Evolutionary conservation across 2,888 invertebrate genomes (phyloP).

Genomic region (Alentia gelatinosa): DNA sequence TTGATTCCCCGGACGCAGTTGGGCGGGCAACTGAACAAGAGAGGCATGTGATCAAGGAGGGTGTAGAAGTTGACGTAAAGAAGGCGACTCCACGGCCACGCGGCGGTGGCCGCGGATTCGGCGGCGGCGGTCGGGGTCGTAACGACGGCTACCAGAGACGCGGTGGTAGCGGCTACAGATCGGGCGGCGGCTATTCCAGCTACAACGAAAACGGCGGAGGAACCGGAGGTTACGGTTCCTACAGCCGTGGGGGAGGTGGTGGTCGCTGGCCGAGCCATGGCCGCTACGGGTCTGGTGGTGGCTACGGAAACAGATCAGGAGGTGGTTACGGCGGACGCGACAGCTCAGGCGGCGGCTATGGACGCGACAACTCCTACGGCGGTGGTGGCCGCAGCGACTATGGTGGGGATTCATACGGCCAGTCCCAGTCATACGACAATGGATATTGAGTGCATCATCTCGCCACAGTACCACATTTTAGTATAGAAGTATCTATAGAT

Average conservation of each 20-base stretch:
- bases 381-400: neutral
- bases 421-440: slow-evolving; percentile 6
- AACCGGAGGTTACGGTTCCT: neutral
- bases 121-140: neutral
- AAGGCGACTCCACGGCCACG: neutral
- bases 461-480: neutral
- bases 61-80: slow-evolving; percentile 14
- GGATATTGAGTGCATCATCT: neutral
- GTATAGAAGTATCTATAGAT: neutral
- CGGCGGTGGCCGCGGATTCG: neutral
- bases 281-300: neutral
- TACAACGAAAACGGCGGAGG: neutral
- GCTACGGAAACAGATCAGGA: neutral
- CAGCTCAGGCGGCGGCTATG: neutral
- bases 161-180: neutral
- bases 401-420: neutral
- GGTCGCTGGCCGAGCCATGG: neutral
- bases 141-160: neutral
- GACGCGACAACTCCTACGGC: neutral
- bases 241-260: neutral
- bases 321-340: neutral
- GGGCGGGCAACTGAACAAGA: slow-evolving; percentile 10
- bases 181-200: neutral
- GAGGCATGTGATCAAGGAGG: slow-evolving; percentile 8
- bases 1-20: slow-evolving; percentile 96